Evolutionary conservation across 2,888 invertebrate genomes (phyloP), one percentile per base, ranked within the genome.

Genomic region (Polymixis flavicincta): DNA sequence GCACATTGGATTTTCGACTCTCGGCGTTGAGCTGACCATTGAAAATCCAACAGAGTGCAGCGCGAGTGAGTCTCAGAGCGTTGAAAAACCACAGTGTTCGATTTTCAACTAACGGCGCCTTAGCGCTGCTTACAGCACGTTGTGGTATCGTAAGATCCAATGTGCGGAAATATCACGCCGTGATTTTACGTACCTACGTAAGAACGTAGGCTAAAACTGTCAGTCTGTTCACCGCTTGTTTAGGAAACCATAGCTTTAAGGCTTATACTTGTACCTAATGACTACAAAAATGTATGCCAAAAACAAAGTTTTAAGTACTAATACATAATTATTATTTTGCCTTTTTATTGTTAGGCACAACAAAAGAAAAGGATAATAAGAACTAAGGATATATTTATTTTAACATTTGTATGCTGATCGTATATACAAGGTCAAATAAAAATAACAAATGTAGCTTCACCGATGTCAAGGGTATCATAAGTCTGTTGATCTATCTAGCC

Each of bases 231-330:
- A 37, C 22, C 32, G 32, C 22, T 60, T 37, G 7, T 2, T 37
- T 14, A 8, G 1, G 7, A 60, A 60, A 37, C 22, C 22, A 32
- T 22, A 32, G 59, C 19, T 19, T 28, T 52, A 28, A 25, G 13
- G 25, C 22, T 55, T 57, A 70, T 70, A 25, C 52, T 54, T 52
- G 76, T 66, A 55, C 42, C 60, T 81, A 45, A 54, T 45, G 2
- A 60, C 54, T 78, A 82, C 22, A 55, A 52, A 66, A 60, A 55
- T 1, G 25, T 52, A 55, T 42, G 25, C 37, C 22, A 17, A 61
- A 22, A 55, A 54, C 13, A 6, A 19, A n/a, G 0, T 42, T 25
- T 28, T 48, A 22, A 19, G 22, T 66, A 17, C 19, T 37, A 28
- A 4, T 32, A 19, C 4, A 32, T 5, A 37, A n/a, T 22, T n/a